Percentiles rank a stretch among this genome's conserved stretches.
Evolutionary conservation across 2,113 vertebrate genomes (phyloP).

Genomic region (Romanogobio albipinnatus): DNA sequence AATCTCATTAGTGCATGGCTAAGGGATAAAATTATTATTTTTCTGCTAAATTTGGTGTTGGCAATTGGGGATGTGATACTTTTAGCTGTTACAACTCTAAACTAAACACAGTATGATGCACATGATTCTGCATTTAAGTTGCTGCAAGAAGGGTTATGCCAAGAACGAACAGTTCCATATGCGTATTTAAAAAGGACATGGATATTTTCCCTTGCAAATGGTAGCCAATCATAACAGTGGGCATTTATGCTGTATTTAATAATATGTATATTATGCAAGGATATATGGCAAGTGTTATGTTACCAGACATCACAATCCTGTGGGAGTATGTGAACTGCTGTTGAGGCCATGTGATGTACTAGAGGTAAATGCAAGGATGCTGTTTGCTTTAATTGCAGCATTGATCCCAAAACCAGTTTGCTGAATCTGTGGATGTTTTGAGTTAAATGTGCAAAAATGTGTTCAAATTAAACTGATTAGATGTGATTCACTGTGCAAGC

Average conservation of each 20-base stretch:
- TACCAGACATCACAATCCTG: background rate
- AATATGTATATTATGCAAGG: no score
- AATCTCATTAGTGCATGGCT: background rate
- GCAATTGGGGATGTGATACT: background rate
- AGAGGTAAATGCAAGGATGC: background rate
- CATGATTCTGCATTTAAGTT: background rate
- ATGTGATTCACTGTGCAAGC: background rate
- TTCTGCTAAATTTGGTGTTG: background rate
- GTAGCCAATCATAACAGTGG: no score
- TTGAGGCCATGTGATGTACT: background rate
- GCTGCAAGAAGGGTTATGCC: background rate
- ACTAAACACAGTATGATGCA: background rate
- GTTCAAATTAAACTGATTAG: background rate
- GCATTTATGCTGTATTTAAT: no score
- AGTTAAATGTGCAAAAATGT: background rate
- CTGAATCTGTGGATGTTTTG: constrained; percentile 13
- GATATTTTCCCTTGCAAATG: no score
- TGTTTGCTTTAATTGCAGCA: background rate
- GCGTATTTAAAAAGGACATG: background rate
- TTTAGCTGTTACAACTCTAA: background rate
- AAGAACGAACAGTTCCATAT: background rate
- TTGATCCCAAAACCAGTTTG: constrained; percentile 22
- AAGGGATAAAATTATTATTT: background rate
- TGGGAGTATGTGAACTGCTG: background rate
- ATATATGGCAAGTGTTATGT: no score